These are phyloP conservation scores for Heterochromis multidens DNA, from an alignment of 2,113 vertebrate genomes.

Conservation along the genomic window DNA sequence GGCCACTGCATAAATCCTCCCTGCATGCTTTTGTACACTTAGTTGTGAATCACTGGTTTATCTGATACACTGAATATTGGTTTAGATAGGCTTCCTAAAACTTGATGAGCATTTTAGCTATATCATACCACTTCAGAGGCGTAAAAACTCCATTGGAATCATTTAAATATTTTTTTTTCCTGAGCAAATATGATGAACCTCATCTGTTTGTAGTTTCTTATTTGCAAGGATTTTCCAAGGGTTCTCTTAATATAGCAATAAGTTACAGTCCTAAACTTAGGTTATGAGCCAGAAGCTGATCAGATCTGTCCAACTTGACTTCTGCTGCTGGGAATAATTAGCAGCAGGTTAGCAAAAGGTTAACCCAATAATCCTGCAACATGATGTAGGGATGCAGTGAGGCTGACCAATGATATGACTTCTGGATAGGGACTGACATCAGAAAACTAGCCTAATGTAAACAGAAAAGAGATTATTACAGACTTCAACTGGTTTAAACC, in stretches of 20 bases:
- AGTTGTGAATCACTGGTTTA: background rate
- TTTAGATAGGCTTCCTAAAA: background rate
- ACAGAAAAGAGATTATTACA: background rate
- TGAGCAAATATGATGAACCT: background rate
- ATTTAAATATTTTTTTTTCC: background rate
- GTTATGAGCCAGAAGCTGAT: background rate
- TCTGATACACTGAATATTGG: background rate
- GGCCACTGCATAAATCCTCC: background rate
- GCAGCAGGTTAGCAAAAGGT: constrained; percentile 25
- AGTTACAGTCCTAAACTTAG: too few species aligned
- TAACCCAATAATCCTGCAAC: constrained; percentile 19
- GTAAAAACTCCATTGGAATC: background rate
- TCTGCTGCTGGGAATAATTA: background rate
- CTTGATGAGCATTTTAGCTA: background rate
- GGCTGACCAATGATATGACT: background rate
- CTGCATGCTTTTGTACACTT: background rate
- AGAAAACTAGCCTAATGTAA: background rate
- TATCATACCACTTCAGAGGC: background rate
- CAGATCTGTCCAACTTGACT: background rate
- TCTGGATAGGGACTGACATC: background rate
- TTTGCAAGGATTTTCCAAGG: too few species aligned
- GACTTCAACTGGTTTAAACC: background rate
- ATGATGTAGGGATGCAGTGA: background rate
- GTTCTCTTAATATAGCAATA: background rate
- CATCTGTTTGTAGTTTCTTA: background rate